Evolutionary conservation across 1,140 invertebrate genomes (phyloP).

Genomic region (Wiebesia pumilae): DNA sequence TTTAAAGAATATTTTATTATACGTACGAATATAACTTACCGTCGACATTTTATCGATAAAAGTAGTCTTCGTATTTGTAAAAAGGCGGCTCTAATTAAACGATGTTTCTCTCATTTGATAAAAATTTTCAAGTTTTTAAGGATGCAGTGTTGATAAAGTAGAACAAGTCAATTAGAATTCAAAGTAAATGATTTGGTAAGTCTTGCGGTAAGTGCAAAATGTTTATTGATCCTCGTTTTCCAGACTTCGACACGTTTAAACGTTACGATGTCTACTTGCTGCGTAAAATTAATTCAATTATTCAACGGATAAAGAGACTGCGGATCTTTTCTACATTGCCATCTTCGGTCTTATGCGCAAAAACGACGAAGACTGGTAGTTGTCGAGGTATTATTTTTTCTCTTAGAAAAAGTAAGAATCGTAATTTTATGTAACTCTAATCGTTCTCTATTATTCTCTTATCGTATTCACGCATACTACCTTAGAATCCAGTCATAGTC

Average conservation of each 20-base stretch:
- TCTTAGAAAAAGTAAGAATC: background rate
- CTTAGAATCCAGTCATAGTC: background rate
- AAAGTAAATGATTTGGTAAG: too few species aligned
- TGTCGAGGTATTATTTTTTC: background rate
- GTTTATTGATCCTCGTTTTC: background rate
- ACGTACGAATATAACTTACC: too few species aligned
- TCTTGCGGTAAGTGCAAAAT: background rate
- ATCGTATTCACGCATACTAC: background rate
- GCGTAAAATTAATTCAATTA: background rate
- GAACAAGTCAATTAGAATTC: too few species aligned
- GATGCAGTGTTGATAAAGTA: too few species aligned
- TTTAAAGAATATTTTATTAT: too few species aligned
- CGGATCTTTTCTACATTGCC: background rate
- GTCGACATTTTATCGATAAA: too few species aligned
- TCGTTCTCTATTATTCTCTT: slow-evolving; percentile 44
- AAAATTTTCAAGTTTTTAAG: too few species aligned
- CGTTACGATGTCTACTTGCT: background rate
- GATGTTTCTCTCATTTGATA: too few species aligned
- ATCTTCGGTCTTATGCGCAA: background rate
- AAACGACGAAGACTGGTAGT: background rate
- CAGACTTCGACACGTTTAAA: background rate
- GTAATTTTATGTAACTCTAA: slow-evolving; percentile 30
- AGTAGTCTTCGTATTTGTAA: too few species aligned
- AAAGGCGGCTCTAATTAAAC: too few species aligned
- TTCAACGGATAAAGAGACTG: slow-evolving; percentile 5